Conservation (phyloP, 2,113 vertebrate species). For the Coryphaenoides rupestris region DNA sequence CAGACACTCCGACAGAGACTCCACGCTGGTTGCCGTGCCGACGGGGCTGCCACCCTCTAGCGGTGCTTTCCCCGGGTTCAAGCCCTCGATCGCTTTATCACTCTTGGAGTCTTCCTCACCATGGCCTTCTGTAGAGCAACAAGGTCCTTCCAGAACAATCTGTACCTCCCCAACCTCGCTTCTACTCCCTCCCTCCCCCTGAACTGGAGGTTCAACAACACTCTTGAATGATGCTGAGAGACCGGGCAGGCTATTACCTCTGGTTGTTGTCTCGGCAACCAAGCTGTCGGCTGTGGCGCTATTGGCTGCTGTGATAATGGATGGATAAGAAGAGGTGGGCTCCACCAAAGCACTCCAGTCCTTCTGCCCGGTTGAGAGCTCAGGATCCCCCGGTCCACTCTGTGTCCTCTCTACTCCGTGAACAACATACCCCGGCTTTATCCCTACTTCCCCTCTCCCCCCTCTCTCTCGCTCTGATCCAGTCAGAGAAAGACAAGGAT, state of each 20-base stretch:
- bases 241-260: slow-evolving; percentile 48
- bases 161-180: slow-evolving; percentile 11
- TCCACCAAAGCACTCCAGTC: slow-evolving; percentile 59
- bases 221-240: slow-evolving; percentile 54
- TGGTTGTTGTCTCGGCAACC: slow-evolving; percentile 54
- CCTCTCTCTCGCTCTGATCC: slow-evolving; percentile 17
- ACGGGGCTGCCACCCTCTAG: slow-evolving; percentile 35
- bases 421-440: slow-evolving; percentile 3
- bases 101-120: slow-evolving; percentile 15
- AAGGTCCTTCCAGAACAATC: neutral
- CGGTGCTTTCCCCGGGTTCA: slow-evolving; percentile 30
- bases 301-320: slow-evolving; percentile 36
- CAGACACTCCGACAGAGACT: slow-evolving; percentile 52
- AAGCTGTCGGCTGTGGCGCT: slow-evolving; percentile 40
- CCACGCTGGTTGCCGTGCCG: slow-evolving; percentile 41
- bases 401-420: slow-evolving; percentile 20
- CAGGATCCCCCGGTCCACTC: slow-evolving; percentile 16
- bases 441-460: slow-evolving; percentile 18
- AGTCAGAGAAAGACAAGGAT: neutral
- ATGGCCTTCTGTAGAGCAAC: slow-evolving; percentile 9
- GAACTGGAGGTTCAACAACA: slow-evolving; percentile 32
- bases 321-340: slow-evolving; percentile 29
- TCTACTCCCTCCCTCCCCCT: neutral
- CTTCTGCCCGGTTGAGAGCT: slow-evolving; percentile 65
- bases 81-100: slow-evolving; percentile 21